Conservation (phyloP, 2,888 invertebrate genomes). For the Ligdia adustata region DNA sequence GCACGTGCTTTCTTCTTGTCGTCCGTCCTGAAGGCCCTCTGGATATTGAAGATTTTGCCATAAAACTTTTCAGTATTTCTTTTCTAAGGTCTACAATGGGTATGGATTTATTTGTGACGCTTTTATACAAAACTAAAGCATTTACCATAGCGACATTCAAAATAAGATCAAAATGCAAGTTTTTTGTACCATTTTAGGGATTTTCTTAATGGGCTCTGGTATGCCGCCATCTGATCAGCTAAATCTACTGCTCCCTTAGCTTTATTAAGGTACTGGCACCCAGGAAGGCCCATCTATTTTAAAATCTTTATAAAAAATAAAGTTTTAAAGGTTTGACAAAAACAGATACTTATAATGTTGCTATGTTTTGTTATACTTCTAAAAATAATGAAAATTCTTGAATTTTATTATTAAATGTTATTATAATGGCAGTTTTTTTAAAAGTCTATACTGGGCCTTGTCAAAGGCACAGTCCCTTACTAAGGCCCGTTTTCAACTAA, state of each 20-base stretch:
- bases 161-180: constrained; percentile 22
- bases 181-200: constrained; percentile 27
- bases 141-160: constrained; percentile 24
- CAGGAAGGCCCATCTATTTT: no score
- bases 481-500: no score
- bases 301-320: no score
- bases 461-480: no score
- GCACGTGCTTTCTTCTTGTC: constrained; percentile 6
- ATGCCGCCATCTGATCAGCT: constrained; percentile 22
- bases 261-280: no score
- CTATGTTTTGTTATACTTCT: no score
- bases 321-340: no score
- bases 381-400: no score
- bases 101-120: constrained; percentile 6
- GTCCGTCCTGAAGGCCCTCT: constrained; percentile 3
- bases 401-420: no score
- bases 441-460: no score
- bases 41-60: constrained; percentile 4
- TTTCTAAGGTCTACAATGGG: constrained; percentile 3
- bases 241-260: constrained; percentile 10
- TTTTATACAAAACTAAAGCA: constrained; percentile 13
- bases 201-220: constrained; percentile 22
- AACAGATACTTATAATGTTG: no score
- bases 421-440: no score
- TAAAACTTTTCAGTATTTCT: constrained; percentile 7